Base-by-base conservation (phyloP, 2,113 vertebrate species). In the Oryzias celebensis region DNA sequence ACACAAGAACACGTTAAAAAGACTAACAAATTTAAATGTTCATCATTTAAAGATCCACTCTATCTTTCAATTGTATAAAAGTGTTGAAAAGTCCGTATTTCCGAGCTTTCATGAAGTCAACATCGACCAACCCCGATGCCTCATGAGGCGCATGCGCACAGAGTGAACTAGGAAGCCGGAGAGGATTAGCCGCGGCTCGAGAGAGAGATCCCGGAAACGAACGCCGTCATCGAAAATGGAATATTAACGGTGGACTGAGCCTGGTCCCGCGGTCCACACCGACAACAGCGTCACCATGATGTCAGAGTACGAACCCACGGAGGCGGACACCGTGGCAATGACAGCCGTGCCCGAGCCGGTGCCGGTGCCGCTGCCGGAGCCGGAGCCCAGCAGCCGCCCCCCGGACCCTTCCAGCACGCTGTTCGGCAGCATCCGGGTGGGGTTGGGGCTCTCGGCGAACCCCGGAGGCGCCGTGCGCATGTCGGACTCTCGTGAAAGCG, bases 391-490 rank as follows among this genome's bases (percentile, higher is more conserved):
- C 84, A 87, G 88, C 66, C 65, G n/a, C 64, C 22, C 66, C 31
- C 41, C 58, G 1, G 78, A 84, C 10, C 53, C 73, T 7, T 67
- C 82, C 0, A 50, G 43, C 10, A 79, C 78, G 2, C 68, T 84
- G n/a, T 88, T 81, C 52, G 88, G 87, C 50, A 67, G 60, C 47
- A 84, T 58, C 23, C 51, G 68, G 56, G 6, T 63, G 2, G 63
- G 59, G 0, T 48, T 77, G 50, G 84, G 75, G 17, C 54, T 74
- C 0, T 57, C 28, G 50, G 2, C 47, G n/a, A 91, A 80, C 70
- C 92, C 91, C 2, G 92, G 92, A 1, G 70, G 57, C 36, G 92
- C 92, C 1, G 84, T 92, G 8, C 84, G 91, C 7, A 80, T 92
- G 10, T 89, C 88, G 58, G 88, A 75, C 61, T 91, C 91, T 1